Evolutionary conservation across 2,888 invertebrate genomes (phyloP).

Genomic region (Leptinotarsa haldemani): DNA sequence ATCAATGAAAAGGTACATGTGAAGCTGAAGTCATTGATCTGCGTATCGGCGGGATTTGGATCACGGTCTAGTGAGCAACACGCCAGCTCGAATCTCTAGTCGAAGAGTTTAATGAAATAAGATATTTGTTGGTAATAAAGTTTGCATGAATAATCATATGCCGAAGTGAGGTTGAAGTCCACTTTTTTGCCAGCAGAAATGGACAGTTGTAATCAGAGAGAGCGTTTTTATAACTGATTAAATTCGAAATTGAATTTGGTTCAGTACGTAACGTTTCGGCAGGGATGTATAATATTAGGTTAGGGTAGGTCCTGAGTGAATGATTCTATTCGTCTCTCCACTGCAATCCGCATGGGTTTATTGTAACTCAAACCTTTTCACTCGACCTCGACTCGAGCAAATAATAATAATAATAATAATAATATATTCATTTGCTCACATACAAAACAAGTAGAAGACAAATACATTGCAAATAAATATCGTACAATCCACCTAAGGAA

Average conservation of each 20-base stretch:
- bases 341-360: no score
- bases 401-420: no score
- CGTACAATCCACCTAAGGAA: no score
- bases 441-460: no score
- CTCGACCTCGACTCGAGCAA: no score
- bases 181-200: constrained; percentile 2
- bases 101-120: constrained; percentile 63
- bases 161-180: neutral
- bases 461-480: no score
- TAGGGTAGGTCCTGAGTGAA: no score
- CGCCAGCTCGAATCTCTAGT: constrained; percentile 61
- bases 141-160: constrained; percentile 36
- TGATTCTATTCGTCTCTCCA: no score
- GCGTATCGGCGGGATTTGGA: constrained; percentile 39
- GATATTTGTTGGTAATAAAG: constrained; percentile 57
- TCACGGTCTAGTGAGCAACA: constrained; percentile 58
- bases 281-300: no score
- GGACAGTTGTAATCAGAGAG: neutral
- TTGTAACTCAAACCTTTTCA: no score
- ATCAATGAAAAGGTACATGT: constrained; percentile 31
- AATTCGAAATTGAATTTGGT: neutral
- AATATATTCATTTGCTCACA: no score
- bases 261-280: neutral
- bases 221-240: neutral
- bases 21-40: constrained; percentile 49